Evolutionary conservation across 2,888 invertebrate genomes (phyloP), one percentile per base, ranked within the genome.

Genomic region (Chaitophorus viminalis): DNA sequence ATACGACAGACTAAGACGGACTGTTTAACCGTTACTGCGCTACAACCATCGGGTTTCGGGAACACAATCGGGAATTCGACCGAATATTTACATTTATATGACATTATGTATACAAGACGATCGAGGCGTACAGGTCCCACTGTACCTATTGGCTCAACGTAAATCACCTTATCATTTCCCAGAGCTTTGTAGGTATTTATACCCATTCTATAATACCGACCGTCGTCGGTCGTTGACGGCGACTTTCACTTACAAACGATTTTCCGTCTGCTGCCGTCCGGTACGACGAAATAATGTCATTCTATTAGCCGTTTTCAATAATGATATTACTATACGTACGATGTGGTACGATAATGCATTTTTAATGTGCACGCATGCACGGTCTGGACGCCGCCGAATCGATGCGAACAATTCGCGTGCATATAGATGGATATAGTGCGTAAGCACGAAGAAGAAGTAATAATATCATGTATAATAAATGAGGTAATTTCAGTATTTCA

Each of bases 101-200:
- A 6, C 60, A 60, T 60, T 60, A 54, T 6, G 54, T 54, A 54
- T 54, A 60, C 60, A 21, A 60, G 25, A 21, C 60, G 60, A 21
- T 60, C 60, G 60, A 21, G 29, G 4, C 29, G 68, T 3, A n/a
- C 68, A 6, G 25, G 68, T 68, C 68, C 68, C n/a, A 25, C 21
- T 21, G 60, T 60, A 25, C 60, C 68, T 8, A 6, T 11, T 9
- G 79, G 54, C 74, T 75, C 60, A 75, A 36, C 39, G 75, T 54
- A 83, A 83, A 83, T 83, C 83, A n/a, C 60, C 75, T 83, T 60
- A 83, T 65, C 75, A 39, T 83, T 83, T 21, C 39, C 54, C 54
- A 11, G n/a, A 75, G 74, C 54, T 82, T 82, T 74, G 36, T n/a
- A n/a, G n/a, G n/a, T n/a, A n/a, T n/a, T n/a, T n/a, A n/a, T n/a